phyloP scores from a whole-genome alignment of 1,140 invertebrate species.

The Cotesia typhae region DNA sequence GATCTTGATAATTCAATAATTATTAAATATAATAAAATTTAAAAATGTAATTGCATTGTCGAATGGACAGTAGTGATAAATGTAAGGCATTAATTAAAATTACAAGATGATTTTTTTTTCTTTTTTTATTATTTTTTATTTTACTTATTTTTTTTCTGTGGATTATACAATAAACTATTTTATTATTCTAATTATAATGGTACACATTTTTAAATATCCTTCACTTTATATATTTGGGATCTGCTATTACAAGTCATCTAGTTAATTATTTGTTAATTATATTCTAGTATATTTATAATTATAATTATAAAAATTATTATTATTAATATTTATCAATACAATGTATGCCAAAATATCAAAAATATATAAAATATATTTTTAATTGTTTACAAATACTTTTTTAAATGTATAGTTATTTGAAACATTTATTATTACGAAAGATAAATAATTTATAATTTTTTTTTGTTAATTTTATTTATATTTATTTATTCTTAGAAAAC shows the following conservation, averaged over 20 bases:
- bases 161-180: slow-evolving; percentile 66
- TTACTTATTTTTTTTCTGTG: slow-evolving; percentile 61
- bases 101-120: slow-evolving; percentile 48
- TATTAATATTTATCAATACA: no score
- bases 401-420: background rate
- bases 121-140: no score
- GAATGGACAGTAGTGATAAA: slow-evolving; percentile 62
- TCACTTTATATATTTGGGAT: slow-evolving; percentile 22
- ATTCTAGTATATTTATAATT: no score
- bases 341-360: no score
- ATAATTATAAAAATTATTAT: no score
- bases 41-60: slow-evolving; percentile 54
- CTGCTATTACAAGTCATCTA: slow-evolving; percentile 5
- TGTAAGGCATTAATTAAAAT: slow-evolving; percentile 58
- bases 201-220: slow-evolving; percentile 26
- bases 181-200: slow-evolving; percentile 55
- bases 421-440: background rate
- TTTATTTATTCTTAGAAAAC: slow-evolving; percentile 52
- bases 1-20: background rate
- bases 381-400: no score
- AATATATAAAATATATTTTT: no score
- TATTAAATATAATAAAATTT: slow-evolving; percentile 28
- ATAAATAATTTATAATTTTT: background rate
- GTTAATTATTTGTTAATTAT: no score
- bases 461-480: slow-evolving; percentile 38